Evolutionary conservation across 2,888 invertebrate species (phyloP).

Genomic region (Tridacna gigas): DNA sequence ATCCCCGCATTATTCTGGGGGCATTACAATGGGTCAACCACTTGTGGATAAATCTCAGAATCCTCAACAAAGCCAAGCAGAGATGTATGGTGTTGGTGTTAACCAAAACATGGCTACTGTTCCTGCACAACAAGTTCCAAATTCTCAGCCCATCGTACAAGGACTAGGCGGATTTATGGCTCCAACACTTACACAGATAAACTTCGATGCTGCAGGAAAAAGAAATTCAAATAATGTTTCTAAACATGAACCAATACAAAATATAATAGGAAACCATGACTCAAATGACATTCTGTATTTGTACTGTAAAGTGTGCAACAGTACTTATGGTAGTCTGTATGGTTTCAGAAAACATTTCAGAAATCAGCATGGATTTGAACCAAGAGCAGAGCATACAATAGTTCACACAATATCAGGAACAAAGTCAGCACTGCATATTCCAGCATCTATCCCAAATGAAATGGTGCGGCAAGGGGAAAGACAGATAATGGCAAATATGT

Average conservation of each 20-base stretch:
- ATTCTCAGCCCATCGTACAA: conserved; percentile 27
- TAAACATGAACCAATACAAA: conserved; percentile 81
- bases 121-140: conserved; percentile 13
- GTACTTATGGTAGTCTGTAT: conserved; percentile 83
- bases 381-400: conserved; percentile 80
- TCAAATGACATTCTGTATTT: conserved; percentile 82
- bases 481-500: not conserved
- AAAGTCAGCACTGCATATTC: conserved; percentile 70
- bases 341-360: conserved; percentile 83
- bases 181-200: conserved; percentile 45
- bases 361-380: conserved; percentile 83
- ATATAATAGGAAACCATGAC: conserved; percentile 81
- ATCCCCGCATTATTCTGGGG: conserved; percentile 56
- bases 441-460: conserved; percentile 5
- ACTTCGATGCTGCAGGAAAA: conserved; percentile 47
- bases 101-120: not conserved
- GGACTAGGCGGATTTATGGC: conserved; percentile 23
- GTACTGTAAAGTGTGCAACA: conserved; percentile 81
- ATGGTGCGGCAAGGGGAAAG: not conserved
- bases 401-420: conserved; percentile 83
- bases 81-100: not conserved
- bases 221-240: conserved; percentile 68
- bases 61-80: conserved; percentile 24
- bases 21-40: conserved; percentile 55
- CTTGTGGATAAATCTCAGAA: conserved; percentile 49